Evolutionary conservation across 2,113 vertebrate species (phyloP).

Genomic region (Seriola quinqueradiata): DNA sequence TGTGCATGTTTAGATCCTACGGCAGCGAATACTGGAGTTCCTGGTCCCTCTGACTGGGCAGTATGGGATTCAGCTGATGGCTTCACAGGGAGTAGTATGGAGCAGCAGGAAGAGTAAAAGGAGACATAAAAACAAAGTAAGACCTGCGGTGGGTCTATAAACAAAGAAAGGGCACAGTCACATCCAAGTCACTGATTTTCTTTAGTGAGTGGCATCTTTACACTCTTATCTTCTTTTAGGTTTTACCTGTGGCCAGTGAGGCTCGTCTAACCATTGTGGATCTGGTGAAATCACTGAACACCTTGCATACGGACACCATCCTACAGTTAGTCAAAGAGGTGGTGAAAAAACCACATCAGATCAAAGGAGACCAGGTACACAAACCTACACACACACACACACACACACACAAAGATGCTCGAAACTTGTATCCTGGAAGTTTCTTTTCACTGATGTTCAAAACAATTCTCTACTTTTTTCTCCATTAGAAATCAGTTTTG

Average conservation of each 20-base stretch:
- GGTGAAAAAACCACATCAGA: constrained; percentile 94
- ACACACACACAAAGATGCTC: not conserved
- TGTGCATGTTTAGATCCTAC: constrained; percentile 85
- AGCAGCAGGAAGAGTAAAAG: constrained; percentile 88
- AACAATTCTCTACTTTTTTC: not conserved
- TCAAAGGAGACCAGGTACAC: constrained; percentile 92
- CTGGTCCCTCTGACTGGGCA: constrained; percentile 90
- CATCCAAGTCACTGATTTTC: not conserved
- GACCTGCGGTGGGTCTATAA: not conserved
- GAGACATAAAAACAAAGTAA: constrained; percentile 90
- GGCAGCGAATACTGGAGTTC: constrained; percentile 92
- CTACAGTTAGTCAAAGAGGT: constrained; percentile 95
- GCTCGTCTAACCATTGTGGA: constrained; percentile 91
- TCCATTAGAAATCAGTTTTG: constrained; percentile 87
- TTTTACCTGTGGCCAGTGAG: constrained; percentile 86
- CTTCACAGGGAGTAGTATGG: constrained; percentile 93
- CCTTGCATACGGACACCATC: constrained; percentile 88
- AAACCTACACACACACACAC: not conserved
- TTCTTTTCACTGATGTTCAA: not conserved
- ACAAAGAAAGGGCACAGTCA: not conserved
- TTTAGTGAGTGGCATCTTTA: not conserved
- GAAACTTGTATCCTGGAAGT: not conserved
- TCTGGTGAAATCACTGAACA: constrained; percentile 89
- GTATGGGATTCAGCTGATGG: constrained; percentile 91
- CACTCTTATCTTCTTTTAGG: constrained; percentile 76